Percentiles rank a stretch among this genome's conserved stretches.
Conservation (phyloP, 2,888 invertebrate species). For the Clitarchus hookeri region DNA sequence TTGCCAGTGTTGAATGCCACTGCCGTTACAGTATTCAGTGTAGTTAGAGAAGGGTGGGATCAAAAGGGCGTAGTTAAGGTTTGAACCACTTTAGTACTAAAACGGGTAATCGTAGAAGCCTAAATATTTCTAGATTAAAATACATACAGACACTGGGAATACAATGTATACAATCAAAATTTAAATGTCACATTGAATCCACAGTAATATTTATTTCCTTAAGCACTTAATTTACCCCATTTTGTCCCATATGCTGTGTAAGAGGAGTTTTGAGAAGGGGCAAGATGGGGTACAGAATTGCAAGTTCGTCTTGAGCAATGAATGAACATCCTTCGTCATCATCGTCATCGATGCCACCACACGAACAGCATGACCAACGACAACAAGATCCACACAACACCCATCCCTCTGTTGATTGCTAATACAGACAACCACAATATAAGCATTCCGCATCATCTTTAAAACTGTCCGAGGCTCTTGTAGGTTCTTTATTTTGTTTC, state of each 20-base stretch:
- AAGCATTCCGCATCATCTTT: constrained; percentile 10
- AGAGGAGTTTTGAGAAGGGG: neutral
- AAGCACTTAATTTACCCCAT: neutral
- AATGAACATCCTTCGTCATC: neutral
- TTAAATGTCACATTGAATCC: neutral
- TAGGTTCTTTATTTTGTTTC: neutral
- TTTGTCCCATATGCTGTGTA: constrained; percentile 11
- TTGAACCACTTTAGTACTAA: constrained; percentile 21
- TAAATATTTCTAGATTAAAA: neutral
- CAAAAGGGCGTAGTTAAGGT: constrained; percentile 27
- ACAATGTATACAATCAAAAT: neutral
- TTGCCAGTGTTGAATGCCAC: too few relatives aligned
- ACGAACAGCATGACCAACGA: constrained; percentile 18
- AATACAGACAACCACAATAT: constrained; percentile 26
- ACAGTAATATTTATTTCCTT: neutral
- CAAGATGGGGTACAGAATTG: neutral
- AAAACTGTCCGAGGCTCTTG: neutral
- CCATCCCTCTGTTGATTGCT: neutral
- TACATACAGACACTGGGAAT: neutral
- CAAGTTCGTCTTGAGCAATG: neutral
- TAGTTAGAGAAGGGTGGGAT: constrained; percentile 27
- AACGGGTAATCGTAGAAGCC: neutral
- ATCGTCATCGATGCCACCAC: constrained; percentile 28
- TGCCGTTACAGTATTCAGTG: too few relatives aligned
- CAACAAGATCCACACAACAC: neutral